Percentiles rank a stretch among this genome's conserved stretches.
These are phyloP conservation scores for Rhingia rostrata DNA, from an alignment of 2,888 invertebrate species.

Conservation along the genomic window DNA sequence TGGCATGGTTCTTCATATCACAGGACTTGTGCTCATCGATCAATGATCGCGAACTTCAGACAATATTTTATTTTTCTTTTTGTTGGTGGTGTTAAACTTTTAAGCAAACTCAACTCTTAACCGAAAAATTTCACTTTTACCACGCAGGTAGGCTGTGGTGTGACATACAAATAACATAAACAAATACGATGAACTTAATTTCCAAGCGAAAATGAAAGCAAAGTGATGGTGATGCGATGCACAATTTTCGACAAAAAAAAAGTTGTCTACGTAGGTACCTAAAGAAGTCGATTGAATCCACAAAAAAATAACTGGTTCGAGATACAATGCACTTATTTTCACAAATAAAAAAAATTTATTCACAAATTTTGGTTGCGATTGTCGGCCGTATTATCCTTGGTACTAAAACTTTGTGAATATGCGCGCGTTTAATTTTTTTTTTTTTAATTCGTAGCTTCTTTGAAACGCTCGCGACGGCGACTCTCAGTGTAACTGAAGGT, in stretches of 20 bases:
- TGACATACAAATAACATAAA: slow-evolving; percentile 55
- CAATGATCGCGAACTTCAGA: not conserved
- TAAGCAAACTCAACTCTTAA: slow-evolving; percentile 21
- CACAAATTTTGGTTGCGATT: slow-evolving; percentile 11
- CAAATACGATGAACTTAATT: slow-evolving; percentile 27
- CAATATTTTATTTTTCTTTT: not conserved
- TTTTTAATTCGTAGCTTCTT: slow-evolving; percentile 27
- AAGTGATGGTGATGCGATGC: slow-evolving; percentile 37
- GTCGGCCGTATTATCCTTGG: not conserved
- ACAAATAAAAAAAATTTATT: not conserved
- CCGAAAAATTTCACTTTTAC: slow-evolving; percentile 71
- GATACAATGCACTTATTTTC: slow-evolving; percentile 8
- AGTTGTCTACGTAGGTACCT: slow-evolving; percentile 24
- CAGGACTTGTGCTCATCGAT: slow-evolving; percentile 4
- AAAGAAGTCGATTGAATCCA: slow-evolving; percentile 8
- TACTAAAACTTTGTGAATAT: not conserved
- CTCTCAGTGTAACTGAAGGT: slow-evolving; percentile 69
- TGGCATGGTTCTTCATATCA: not conserved
- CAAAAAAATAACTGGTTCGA: slow-evolving; percentile 37
- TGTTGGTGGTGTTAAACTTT: slow-evolving; percentile 7
- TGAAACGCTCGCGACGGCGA: slow-evolving; percentile 72
- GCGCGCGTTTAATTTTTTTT: not conserved
- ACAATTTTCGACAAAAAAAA: slow-evolving; percentile 7
- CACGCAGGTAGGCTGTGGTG: slow-evolving; percentile 17
- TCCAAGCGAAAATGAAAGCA: slow-evolving; percentile 67